These are phyloP conservation scores for Ganaspis brasiliensis DNA, from an alignment of 2,888 invertebrate species.

Conservation along the genomic window DNA sequence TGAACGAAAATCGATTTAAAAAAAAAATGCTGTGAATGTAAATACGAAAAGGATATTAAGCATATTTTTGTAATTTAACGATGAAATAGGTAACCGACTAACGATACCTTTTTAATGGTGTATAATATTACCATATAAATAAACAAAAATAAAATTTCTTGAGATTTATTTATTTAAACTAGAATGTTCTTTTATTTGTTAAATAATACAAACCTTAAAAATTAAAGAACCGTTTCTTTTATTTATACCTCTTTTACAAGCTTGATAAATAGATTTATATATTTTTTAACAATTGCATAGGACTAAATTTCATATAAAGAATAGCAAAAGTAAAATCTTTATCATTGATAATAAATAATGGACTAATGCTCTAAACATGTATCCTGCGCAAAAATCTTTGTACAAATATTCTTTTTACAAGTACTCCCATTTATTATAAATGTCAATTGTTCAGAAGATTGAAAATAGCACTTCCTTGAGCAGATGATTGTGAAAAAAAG, in stretches of 20 bases:
- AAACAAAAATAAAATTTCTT: slow-evolving; percentile 65
- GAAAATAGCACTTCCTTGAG: not conserved
- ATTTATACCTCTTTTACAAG: not conserved
- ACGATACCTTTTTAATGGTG: slow-evolving; percentile 71
- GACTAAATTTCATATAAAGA: slow-evolving; percentile 13
- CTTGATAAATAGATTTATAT: slow-evolving; percentile 52
- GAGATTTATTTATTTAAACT: slow-evolving; percentile 44
- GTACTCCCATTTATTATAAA: not conserved
- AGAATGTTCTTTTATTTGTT: not conserved
- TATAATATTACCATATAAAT: slow-evolving; percentile 69
- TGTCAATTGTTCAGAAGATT: not conserved
- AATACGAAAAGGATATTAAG: slow-evolving; percentile 36
- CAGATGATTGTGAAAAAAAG: not conserved
- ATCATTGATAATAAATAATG: slow-evolving; percentile 22
- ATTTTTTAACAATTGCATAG: not conserved
- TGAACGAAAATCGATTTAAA: slow-evolving; percentile 49
- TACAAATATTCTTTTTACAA: slow-evolving; percentile 4
- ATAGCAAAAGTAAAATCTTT: slow-evolving; percentile 16
- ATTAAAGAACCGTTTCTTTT: slow-evolving; percentile 20
- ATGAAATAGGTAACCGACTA: slow-evolving; percentile 64
- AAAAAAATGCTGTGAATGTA: slow-evolving; percentile 25
- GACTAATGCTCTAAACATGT: not conserved
- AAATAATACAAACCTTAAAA: slow-evolving; percentile 28
- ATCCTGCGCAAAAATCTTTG: not conserved
- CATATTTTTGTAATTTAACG: slow-evolving; percentile 56